Evolutionary conservation across 2,888 invertebrate genomes (phyloP), one percentile per base, ranked within the genome.

Genomic region (Leptopilina syphax): DNA sequence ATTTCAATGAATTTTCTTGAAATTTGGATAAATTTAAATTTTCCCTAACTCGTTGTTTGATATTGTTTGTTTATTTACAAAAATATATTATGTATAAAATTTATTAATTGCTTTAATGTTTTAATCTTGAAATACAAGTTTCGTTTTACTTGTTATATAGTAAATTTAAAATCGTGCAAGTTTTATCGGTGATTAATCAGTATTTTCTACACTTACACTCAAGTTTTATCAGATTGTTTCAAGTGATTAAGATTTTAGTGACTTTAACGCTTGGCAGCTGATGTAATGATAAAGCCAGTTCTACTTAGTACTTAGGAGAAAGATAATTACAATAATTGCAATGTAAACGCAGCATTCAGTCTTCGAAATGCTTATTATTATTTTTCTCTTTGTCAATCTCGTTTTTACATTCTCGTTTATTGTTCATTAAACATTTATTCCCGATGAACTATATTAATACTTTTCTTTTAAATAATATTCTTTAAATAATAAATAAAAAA

Each of bases 231-330:
- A 12, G 57, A 73, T 57, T 41, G n/a, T n/a, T 44, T 34, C 27
- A 54, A 47, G 50, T 47, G 70, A 73, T 70, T 73, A 73, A 73
- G 57, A 73, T 57, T 73, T 73, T 73, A 73, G 73, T 73, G 73
- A 57, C 73, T 73, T 73, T 73, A 73, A 73, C 34, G 73, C 73
- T 73, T 73, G 73, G 57, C 41, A 73, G 34, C 57, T 73, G 73
- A 73, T 73, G 57, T 9, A 8, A 7, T 73, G 73, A 41, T 73
- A 73, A 73, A 27, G 57, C 34, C 5, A 73, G 57, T n/a, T 54
- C 57, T 73, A 73, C 73, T 73, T 73, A 54, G 9, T 70, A 54
- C 57, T 47, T 57, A 73, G 57, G n/a, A 41, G 57, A 57, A 73
- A 41, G 57, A 41, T 27, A 70, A 57, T 73, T 73, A 57, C 34